Base-by-base conservation (phyloP, 2,797 vertebrate genomes). In the Danio albolineatus region DNA sequence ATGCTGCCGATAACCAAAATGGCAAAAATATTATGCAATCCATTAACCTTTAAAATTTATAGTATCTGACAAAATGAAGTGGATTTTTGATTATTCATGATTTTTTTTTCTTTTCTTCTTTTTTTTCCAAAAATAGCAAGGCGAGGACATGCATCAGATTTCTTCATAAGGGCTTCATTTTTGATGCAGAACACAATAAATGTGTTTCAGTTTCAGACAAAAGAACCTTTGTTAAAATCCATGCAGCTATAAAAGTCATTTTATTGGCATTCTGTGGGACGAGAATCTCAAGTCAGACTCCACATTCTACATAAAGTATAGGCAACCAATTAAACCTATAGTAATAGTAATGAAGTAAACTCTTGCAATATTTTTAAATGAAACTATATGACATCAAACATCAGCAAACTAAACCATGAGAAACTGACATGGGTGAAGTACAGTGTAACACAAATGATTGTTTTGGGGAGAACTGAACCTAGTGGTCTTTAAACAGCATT, bases 381-480 rank as follows among this genome's bases (percentile, higher is more conserved):
- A n/a, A 56, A 17, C 10, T 57, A 67, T 0, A 61, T 56, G 5
- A 10, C 10, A 10, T 39, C 13, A 17, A 16, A 21, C 57, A 66
- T 21, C 41, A 73, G 71, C 19, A 28, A 73, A 54, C 10, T 13
- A 56, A 44, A 6, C 21, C 70, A 72, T 75, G 73, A 66, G 66
- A 83, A 74, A 61, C 21, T 36, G 65, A 61, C 13, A 48, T 48
- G 53, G 44, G 54, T 66, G 80, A 80, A 77, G 73, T 81, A 72
- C 57, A 65, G 69, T 81, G 81, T 62, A 46, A 84, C 75, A 81
- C 83, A 72, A 87, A 83, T 78, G 41, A 80, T 66, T 60, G 60
- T 79, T 80, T 81, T 79, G 71, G 59, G 51, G 36, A 57, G 51
- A 46, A 46, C 77, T 82, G 67, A 84, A 16, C 41, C 65, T 44